Conservation (phyloP, 2,113 vertebrate species). For the Dinomys branickii region DNA sequence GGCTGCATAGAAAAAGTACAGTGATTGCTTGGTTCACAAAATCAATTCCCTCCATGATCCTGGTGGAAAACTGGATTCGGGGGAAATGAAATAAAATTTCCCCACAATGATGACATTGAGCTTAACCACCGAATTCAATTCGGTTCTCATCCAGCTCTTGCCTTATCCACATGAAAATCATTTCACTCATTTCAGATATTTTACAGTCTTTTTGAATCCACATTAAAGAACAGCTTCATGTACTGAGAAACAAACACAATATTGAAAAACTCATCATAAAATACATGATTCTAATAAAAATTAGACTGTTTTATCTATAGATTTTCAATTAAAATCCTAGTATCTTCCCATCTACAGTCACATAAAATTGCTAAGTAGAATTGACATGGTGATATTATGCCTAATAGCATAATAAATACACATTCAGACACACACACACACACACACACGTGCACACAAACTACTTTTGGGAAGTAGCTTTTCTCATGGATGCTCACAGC, state of each 20-base stretch:
- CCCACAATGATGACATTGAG: background rate
- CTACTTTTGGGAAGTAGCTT: background rate
- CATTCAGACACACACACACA: background rate
- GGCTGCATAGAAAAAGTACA: background rate
- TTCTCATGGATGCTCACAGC: background rate
- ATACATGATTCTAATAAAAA: background rate
- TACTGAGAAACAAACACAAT: background rate
- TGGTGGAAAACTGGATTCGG: background rate
- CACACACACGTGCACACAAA: accelerated
- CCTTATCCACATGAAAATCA: too few relatives aligned
- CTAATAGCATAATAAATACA: background rate
- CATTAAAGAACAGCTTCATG: slow-evolving; percentile 11
- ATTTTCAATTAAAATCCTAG: slow-evolving; percentile 50
- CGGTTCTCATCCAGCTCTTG: background rate
- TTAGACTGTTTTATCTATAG: background rate
- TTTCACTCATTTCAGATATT: background rate
- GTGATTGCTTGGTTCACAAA: background rate
- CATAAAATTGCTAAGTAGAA: background rate
- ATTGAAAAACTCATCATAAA: background rate
- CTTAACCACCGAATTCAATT: background rate
- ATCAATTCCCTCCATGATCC: background rate
- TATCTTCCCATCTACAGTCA: background rate
- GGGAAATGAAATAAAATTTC: background rate
- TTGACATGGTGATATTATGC: background rate
- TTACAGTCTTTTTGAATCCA: slow-evolving; percentile 12